A percentile compares a stretch with the other conserved stretches of the same genome.
Evolutionary conservation across 2,888 invertebrate genomes (phyloP).

Genomic region (Rhopalosiphum nymphaeae): DNA sequence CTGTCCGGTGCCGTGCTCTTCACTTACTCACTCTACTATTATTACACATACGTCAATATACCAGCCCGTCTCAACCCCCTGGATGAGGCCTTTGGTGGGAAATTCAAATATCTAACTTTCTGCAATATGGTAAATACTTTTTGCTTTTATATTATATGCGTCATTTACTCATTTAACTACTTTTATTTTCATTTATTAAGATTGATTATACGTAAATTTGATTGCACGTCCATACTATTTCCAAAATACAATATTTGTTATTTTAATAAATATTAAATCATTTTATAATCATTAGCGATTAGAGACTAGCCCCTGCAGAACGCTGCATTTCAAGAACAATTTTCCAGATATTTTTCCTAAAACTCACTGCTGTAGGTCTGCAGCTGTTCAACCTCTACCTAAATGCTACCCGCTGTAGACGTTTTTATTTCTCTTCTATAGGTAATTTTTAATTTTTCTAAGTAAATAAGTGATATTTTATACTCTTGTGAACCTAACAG

Average conservation of each 20-base stretch:
- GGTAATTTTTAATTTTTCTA: neutral
- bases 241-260: neutral
- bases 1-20: conserved; percentile 55
- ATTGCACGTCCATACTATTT: neutral
- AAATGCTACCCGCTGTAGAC: neutral
- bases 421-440: neutral
- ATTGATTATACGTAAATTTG: neutral
- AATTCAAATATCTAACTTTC: conserved; percentile 87
- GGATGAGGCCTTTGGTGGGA: conserved; percentile 78
- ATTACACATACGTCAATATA: conserved; percentile 73
- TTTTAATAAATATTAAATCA: neutral
- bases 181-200: neutral
- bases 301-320: neutral
- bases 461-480: neutral
- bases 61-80: conserved; percentile 72
- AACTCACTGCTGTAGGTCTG: neutral
- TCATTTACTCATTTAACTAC: neutral
- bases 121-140: conserved; percentile 82
- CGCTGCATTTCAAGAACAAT: neutral
- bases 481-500: too few relatives aligned
- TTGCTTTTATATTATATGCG: conserved; percentile 65
- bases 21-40: conserved; percentile 64
- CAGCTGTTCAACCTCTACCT: neutral
- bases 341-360: neutral
- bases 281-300: neutral